These are phyloP conservation scores for Mixornis gularis DNA, from an alignment of 2,113 vertebrate genomes.

Conservation along the genomic window DNA sequence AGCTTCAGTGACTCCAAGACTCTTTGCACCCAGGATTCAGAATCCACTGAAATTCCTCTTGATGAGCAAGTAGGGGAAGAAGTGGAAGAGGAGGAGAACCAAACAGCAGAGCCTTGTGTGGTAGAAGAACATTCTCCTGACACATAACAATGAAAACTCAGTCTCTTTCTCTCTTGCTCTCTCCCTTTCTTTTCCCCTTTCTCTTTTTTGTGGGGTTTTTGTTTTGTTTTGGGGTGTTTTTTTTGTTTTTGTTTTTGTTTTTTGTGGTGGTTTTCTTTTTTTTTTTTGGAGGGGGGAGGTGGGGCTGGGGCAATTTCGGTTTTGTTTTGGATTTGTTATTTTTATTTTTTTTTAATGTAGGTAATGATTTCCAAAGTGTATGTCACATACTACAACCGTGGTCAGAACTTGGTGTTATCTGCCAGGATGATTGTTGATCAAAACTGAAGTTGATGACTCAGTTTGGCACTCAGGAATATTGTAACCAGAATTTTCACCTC, in stretches of 20 bases:
- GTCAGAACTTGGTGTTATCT: slow-evolving; percentile 76
- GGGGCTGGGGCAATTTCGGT: not conserved
- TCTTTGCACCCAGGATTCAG: slow-evolving; percentile 95
- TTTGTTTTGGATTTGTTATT: not conserved
- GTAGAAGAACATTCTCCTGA: slow-evolving; percentile 77
- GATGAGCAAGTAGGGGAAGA: slow-evolving; percentile 92
- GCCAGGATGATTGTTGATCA: slow-evolving; percentile 77
- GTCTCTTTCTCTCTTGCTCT: not conserved
- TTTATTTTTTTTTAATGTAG: slow-evolving; percentile 6
- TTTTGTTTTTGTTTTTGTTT: no score
- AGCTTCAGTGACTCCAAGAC: slow-evolving; percentile 98
- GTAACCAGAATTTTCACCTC: slow-evolving; percentile 74
- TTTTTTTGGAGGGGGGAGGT: not conserved
- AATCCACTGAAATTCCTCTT: slow-evolving; percentile 95
- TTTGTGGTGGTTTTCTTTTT: no score
- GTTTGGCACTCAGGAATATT: slow-evolving; percentile 97
- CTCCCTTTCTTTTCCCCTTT: not conserved
- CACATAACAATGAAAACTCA: slow-evolving; percentile 80
- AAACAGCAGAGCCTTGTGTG: slow-evolving; percentile 74
- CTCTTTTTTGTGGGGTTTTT: not conserved
- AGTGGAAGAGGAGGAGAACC: slow-evolving; percentile 76
- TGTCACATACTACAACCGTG: slow-evolving; percentile 75
- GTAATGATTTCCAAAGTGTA: slow-evolving; percentile 83
- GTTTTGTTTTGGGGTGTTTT: no score
- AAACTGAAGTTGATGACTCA: slow-evolving; percentile 82